These are phyloP conservation scores for Microcebus lehilahytsara DNA, from an alignment of 2,113 vertebrate genomes.

Conservation along the genomic window DNA sequence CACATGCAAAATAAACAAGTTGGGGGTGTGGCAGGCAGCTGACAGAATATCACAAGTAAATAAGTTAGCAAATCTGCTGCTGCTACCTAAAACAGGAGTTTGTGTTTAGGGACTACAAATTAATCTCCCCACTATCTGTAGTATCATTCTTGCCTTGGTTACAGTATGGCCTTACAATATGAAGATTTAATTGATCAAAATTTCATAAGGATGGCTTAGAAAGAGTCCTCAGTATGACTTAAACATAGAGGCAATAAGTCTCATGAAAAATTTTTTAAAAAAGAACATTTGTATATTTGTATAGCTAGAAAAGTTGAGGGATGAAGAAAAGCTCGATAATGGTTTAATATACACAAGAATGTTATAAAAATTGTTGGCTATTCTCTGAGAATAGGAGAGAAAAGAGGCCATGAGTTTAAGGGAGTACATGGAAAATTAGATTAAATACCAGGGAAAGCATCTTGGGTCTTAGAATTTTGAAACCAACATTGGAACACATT, in stretches of 20 bases:
- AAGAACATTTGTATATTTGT: neutral
- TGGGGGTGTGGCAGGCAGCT: neutral
- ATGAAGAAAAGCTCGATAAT: neutral
- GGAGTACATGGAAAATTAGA: neutral
- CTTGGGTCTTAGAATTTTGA: neutral
- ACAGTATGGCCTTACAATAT: neutral
- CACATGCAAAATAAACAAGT: neutral
- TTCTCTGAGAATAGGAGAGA: neutral
- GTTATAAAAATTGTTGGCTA: neutral
- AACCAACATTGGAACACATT: neutral
- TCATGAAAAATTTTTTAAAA: neutral
- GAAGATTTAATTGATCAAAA: neutral
- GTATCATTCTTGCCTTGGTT: neutral
- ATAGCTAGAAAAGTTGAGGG: neutral
- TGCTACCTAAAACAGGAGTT: neutral
- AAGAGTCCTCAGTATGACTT: neutral
- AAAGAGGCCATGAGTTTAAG: neutral
- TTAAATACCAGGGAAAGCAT: neutral
- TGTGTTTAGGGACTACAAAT: neutral
- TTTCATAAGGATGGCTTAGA: constrained; percentile 12
- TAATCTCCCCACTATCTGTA: neutral
- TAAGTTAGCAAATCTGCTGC: neutral
- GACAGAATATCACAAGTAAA: neutral
- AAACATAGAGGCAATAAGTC: neutral
- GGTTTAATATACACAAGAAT: neutral